phyloP scores from a whole-genome alignment of 1,140 invertebrate genomes.

The Brachionus plicatilis region DNA sequence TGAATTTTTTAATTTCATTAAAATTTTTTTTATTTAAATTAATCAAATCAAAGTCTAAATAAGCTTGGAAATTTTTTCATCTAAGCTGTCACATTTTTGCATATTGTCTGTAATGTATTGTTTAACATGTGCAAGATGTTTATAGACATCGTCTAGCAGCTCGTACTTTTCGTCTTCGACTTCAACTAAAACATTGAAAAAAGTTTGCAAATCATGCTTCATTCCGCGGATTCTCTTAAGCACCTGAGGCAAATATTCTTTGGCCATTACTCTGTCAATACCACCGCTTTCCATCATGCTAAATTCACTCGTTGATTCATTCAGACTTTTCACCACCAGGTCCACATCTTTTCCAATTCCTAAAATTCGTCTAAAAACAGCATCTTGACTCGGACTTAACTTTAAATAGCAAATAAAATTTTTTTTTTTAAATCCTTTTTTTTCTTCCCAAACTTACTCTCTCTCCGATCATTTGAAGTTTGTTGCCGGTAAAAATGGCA shows the following conservation, averaged over 20 bases:
- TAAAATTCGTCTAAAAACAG: constrained; percentile 25
- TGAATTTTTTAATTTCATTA: too few species aligned
- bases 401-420: neutral
- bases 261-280: neutral
- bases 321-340: constrained; percentile 16
- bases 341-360: constrained; percentile 31
- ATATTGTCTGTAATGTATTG: neutral
- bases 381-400: constrained; percentile 28
- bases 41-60: neutral
- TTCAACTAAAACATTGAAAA: constrained; percentile 12
- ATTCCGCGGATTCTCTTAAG: neutral
- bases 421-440: too few species aligned
- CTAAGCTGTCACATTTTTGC: neutral
- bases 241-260: constrained; percentile 38
- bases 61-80: constrained; percentile 3
- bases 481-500: constrained; percentile 28
- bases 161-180: neutral
- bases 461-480: constrained; percentile 30
- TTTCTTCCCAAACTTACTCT: neutral
- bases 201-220: neutral
- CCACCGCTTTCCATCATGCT: neutral
- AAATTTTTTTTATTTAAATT: too few species aligned
- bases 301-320: neutral
- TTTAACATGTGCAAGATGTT: neutral
- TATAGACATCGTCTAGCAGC: neutral